These are phyloP conservation scores for Aspidiotus destructor DNA, from an alignment of 2,888 invertebrate species.

Conservation along the genomic window DNA sequence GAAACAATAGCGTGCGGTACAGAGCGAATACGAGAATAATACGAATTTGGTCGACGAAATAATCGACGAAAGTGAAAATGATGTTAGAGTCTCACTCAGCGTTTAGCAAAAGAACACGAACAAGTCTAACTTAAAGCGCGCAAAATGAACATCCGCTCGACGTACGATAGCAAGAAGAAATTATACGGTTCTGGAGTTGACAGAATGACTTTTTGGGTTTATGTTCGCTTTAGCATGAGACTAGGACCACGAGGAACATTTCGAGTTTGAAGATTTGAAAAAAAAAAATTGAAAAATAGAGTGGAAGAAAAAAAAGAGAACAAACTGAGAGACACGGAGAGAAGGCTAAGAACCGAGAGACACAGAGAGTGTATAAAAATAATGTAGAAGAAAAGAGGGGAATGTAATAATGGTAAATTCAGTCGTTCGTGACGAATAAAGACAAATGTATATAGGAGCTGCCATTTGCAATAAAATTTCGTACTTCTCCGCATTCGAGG, in stretches of 20 bases:
- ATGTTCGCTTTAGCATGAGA: slow-evolving; percentile 18
- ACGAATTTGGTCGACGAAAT: too few species aligned
- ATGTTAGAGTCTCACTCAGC: too few species aligned
- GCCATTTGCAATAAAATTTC: slow-evolving; percentile 32
- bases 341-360: too few species aligned
- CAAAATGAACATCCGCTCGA: slow-evolving; percentile 22
- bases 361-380: slow-evolving; percentile 10
- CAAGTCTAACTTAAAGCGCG: background rate
- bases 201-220: slow-evolving; percentile 29
- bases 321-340: too few species aligned
- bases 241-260: slow-evolving; percentile 10
- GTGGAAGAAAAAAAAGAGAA: too few species aligned
- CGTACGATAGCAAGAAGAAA: slow-evolving; percentile 7
- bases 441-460: slow-evolving; percentile 36
- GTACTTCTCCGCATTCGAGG: too few species aligned
- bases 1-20: too few species aligned
- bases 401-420: slow-evolving; percentile 32
- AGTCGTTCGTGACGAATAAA: slow-evolving; percentile 36
- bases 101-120: too few species aligned
- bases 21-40: too few species aligned
- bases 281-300: too few species aligned
- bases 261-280: too few species aligned
- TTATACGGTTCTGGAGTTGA: slow-evolving; percentile 21
- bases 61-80: slow-evolving; percentile 27
- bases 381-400: slow-evolving; percentile 23